Percentiles rank a stretch among this genome's conserved stretches.
Conservation (phyloP, 2,888 invertebrate species). For the Euproctis similis region DNA sequence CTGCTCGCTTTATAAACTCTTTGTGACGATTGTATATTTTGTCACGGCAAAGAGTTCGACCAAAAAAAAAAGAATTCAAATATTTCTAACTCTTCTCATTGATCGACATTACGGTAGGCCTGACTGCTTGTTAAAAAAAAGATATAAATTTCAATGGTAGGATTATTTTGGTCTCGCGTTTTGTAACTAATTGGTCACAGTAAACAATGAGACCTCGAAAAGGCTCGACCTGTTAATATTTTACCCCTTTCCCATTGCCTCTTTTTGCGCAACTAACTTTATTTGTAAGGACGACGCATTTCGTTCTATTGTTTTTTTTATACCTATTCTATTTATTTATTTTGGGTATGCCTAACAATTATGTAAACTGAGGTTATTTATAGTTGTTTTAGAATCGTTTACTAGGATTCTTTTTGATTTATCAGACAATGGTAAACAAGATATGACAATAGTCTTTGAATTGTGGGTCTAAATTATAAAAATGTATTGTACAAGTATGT, state of each 20-base stretch:
- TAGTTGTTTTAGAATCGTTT: too few species aligned
- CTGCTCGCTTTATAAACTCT: too few species aligned
- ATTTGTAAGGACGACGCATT: slow-evolving; percentile 23
- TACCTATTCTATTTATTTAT: too few species aligned
- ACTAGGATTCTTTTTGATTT: too few species aligned
- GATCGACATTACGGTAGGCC: slow-evolving; percentile 5
- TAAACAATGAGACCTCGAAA: slow-evolving; percentile 26
- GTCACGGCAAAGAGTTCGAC: slow-evolving; percentile 4
- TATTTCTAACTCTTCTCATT: slow-evolving; percentile 2
- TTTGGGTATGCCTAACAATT: too few species aligned
- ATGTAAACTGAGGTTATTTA: too few species aligned
- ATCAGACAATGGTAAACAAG: too few species aligned
- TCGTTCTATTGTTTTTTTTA: slow-evolving; percentile 14
- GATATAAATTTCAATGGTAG: slow-evolving; percentile 12
- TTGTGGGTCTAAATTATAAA: too few species aligned
- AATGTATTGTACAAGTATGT: too few species aligned
- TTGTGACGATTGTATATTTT: too few species aligned
- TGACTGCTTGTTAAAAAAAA: slow-evolving; percentile 8
- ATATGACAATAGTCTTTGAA: too few species aligned
- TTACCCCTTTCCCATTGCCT: slow-evolving; percentile 24
- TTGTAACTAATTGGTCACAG: slow-evolving; percentile 29
- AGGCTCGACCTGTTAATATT: slow-evolving; percentile 15
- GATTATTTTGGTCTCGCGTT: slow-evolving; percentile 21
- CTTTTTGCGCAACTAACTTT: slow-evolving; percentile 23
- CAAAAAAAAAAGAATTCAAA: slow-evolving; percentile 4